Conservation (phyloP, 2,113 vertebrate genomes). For the Prochilodus magdalenae region DNA sequence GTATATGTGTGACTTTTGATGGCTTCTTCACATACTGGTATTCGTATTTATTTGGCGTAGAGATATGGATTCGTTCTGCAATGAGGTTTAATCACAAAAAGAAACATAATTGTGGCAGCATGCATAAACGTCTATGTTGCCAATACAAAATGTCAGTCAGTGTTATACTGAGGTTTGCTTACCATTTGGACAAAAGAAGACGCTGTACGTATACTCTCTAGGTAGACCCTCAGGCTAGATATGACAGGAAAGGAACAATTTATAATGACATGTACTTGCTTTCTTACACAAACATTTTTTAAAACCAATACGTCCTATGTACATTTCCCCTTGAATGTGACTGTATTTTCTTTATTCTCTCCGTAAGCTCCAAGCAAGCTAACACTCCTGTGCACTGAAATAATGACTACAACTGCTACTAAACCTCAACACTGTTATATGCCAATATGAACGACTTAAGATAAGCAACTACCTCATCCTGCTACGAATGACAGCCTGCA, state of each 20-base stretch:
- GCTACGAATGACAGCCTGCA: no score
- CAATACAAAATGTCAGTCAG: not conserved
- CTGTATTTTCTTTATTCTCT: no score
- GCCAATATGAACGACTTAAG: no score
- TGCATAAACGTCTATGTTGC: not conserved
- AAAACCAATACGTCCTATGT: no score
- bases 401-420: no score
- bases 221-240: constrained; percentile 88
- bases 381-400: no score
- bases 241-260: constrained; percentile 48
- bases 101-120: not conserved
- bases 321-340: no score
- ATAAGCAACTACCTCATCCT: no score
- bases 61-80: constrained; percentile 94
- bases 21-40: constrained; percentile 93
- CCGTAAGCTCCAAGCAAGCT: no score
- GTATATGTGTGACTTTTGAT: constrained; percentile 82
- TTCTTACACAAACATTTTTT: no score
- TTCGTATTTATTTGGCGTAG: constrained; percentile 93
- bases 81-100: constrained; percentile 16
- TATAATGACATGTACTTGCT: no score
- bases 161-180: constrained; percentile 45
- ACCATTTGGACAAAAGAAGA: constrained; percentile 96
- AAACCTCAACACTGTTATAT: no score
- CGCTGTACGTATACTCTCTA: constrained; percentile 91